Base-by-base conservation (phyloP, 2,113 vertebrate species). In the Amia ocellicauda region DNA sequence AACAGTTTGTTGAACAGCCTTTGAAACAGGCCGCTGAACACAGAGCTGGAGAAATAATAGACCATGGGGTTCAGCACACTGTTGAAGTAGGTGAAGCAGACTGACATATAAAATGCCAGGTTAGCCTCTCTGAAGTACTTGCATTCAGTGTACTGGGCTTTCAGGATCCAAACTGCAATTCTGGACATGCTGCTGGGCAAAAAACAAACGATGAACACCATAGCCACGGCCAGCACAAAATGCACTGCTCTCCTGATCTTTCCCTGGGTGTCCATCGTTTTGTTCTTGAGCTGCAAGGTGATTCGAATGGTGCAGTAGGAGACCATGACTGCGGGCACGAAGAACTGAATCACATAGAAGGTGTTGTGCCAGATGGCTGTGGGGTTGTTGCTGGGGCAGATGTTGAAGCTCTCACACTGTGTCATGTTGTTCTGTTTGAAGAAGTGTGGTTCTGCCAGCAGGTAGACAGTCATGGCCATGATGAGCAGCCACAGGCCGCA, bases 71-170 rank as follows among this genome's bases (percentile, higher is more conserved):
- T 89, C 24, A 91, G 80, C 31, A 87, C 85, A 0, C 87, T 90
- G 73, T 90, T 88, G 70, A 91, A 88, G 71, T 91, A 90, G 4
- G 90, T 90, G 59, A 90, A 80, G 52, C 83, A 86, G 26, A 90
- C 80, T 0, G 87, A 73, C 0, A 80, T 80, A 66, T 89, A 90
- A 66, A 91, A 91, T 0, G 81, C 81, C 51, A 88, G 75, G 71
- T 85, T 90, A 70, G 75, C 82, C 7, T 74, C 55, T 11, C 63
- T 20, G 24, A 86, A 90, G 56, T 81, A 62, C 0, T n/a, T 27
- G 61, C 89, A 90, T 8, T 88, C 80, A 1, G 61, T 7, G 5
- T 84, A 78, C 82, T 80, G 81, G 0, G 28, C 54, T 66, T 90
- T 86, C 0, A 89, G 77, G 55, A 90, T 52, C 86, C 81, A 88